Percentiles rank a stretch among this genome's conserved stretches.
Conservation (phyloP, 2,113 vertebrate genomes). For the Chelonoidis abingdonii region DNA sequence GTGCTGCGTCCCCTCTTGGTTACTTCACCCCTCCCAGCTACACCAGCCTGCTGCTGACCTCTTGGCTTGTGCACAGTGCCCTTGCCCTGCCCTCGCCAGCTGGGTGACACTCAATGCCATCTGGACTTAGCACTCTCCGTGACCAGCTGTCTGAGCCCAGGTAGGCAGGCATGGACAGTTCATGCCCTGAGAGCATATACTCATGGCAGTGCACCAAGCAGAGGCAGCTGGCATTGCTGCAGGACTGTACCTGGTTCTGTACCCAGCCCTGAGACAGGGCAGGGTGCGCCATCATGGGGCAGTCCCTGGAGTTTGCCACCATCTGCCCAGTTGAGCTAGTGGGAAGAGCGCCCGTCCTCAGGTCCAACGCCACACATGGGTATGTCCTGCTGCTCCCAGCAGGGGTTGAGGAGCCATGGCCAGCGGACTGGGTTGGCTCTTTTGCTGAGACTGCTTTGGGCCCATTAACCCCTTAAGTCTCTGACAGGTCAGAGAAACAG, state of each 20-base stretch:
- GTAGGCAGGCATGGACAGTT: not conserved
- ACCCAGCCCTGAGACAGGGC: not conserved
- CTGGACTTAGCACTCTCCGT: not conserved
- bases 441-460: rapidly evolving
- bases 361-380: not conserved
- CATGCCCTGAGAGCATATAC: not conserved
- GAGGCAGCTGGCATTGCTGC: not conserved
- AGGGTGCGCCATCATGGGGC: not conserved
- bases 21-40: not conserved
- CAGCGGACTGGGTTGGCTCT: not conserved
- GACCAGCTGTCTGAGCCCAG: not conserved
- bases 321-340: not conserved
- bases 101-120: not conserved
- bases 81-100: not conserved
- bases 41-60: rapidly evolving
- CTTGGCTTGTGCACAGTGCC: rapidly evolving
- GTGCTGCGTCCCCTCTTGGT: not conserved
- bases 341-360: not conserved
- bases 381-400: not conserved
- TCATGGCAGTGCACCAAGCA: not conserved
- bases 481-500: rapidly evolving
- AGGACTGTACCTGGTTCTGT: not conserved
- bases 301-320: not conserved
- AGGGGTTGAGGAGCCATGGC: not conserved
- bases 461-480: not conserved